Base-by-base conservation (phyloP, 1,140 invertebrate species). In the Pseudomyrmex pallidus region DNA sequence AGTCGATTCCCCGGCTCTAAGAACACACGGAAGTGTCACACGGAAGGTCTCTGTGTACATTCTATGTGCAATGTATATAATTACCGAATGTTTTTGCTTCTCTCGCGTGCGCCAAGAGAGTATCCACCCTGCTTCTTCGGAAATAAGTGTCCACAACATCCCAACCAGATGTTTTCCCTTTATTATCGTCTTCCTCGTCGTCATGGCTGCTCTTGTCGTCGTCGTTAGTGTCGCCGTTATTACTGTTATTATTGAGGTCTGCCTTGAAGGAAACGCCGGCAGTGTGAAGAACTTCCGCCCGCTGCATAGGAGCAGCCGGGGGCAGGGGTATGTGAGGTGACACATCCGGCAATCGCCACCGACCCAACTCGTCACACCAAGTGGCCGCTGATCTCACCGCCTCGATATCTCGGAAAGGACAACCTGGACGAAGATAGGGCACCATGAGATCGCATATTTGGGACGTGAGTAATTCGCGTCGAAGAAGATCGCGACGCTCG, bases 361-460 rank as follows among this genome's bases (percentile, higher is more conserved):
- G 92, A 64, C 85, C 91, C 2, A 94, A 61, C 66, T 94, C 94
- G 48, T 94, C 92, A 77, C 92, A 92, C 94, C 94, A 94, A n/a
- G 92, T 92, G 0, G 93, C 93, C 0, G 92, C 90, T 10, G 90
- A 84, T 57, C 94, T 89, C 25, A 94, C 64, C 0, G 92, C 89
- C 0, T 70, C 80, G 13, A 94, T 46, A 35, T 94, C 93, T 54
- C 94, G 93, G 64, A 94, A 92, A 1, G 93, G 94, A 85, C 94
- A 94, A 2, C 94, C 94, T 1, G 94, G 93, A 70, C 93, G 90
- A 48, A 94, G 85, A 77, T 94, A 92, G n/a, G 94, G 93, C 22
- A 94, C 25, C 94, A 94, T 94, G 2, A 92, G 91, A 8, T 94
- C 94, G 73, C 93, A 94, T 15, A 94, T 85, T 62, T 94, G 94